These are phyloP conservation scores for Lasioglossum villosulum DNA, from an alignment of 2,888 invertebrate species.

Conservation along the genomic window DNA sequence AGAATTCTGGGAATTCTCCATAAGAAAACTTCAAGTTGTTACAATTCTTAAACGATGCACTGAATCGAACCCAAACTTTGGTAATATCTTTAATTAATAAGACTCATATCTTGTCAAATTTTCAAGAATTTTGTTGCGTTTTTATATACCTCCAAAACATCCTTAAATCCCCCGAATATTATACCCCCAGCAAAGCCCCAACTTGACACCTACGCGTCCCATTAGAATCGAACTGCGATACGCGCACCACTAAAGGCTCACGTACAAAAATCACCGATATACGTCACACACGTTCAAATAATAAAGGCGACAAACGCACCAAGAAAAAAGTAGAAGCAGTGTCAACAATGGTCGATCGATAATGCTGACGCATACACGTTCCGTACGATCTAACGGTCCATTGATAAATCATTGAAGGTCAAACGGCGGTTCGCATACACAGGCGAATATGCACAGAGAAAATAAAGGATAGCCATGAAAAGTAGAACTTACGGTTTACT, in stretches of 20 bases:
- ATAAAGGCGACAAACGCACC: not conserved
- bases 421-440: constrained; percentile 7
- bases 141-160: too few relatives aligned
- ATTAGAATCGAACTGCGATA: not conserved
- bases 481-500: constrained; percentile 38
- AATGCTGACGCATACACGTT: constrained; percentile 63
- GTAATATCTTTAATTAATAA: too few relatives aligned
- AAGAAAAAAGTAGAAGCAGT: not conserved
- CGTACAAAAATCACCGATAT: not conserved
- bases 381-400: constrained; percentile 65
- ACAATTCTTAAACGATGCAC: too few relatives aligned
- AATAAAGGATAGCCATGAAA: not conserved
- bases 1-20: too few relatives aligned
- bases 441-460: not conserved
- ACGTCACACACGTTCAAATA: not conserved
- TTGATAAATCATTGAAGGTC: constrained; percentile 63
- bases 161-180: not conserved
- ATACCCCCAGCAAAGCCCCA: not conserved
- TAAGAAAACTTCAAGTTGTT: too few relatives aligned
- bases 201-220: not conserved
- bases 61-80: too few relatives aligned
- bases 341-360: constrained; percentile 65
- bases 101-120: too few relatives aligned
- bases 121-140: too few relatives aligned
- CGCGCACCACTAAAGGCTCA: not conserved